Conservation (phyloP, 2,113 vertebrate genomes). For the Scortum barcoo region DNA sequence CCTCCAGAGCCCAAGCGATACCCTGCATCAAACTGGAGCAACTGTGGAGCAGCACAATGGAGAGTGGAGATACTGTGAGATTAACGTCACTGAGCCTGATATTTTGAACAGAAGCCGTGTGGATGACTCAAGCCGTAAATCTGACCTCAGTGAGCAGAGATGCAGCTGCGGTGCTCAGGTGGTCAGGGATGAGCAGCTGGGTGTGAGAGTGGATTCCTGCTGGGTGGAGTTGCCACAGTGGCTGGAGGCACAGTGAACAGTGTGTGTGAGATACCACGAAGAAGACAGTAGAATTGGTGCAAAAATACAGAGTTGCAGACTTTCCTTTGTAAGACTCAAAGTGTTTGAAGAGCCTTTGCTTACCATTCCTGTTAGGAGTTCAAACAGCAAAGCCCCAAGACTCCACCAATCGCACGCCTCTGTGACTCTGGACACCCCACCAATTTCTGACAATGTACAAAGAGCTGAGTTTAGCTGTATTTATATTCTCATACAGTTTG, state of each 20-base stretch:
- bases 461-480: not conserved
- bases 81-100: not conserved
- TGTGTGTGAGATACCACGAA: not conserved
- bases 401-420: slow-evolving; percentile 99
- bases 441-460: slow-evolving; percentile 88
- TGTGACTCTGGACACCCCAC: slow-evolving; percentile 88
- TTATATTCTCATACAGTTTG: not conserved
- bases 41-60: slow-evolving; percentile 75
- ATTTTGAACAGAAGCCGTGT: not conserved
- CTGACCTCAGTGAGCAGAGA: slow-evolving; percentile 94
- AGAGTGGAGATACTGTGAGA: not conserved
- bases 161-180: slow-evolving; percentile 89
- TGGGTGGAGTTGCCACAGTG: slow-evolving; percentile 91
- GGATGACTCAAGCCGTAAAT: not conserved
- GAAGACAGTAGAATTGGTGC: not conserved
- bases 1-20: slow-evolving; percentile 89
- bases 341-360: slow-evolving; percentile 51
- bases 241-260: slow-evolving; percentile 79
- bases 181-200: slow-evolving; percentile 90
- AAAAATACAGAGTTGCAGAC: not conserved
- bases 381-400: slow-evolving; percentile 93
- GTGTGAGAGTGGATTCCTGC: slow-evolving; percentile 94
- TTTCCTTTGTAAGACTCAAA: not conserved
- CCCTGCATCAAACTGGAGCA: slow-evolving; percentile 91
- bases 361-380: slow-evolving; percentile 94